Base-by-base conservation (phyloP, 2,888 invertebrate genomes). In the Terebella lapidaria region DNA sequence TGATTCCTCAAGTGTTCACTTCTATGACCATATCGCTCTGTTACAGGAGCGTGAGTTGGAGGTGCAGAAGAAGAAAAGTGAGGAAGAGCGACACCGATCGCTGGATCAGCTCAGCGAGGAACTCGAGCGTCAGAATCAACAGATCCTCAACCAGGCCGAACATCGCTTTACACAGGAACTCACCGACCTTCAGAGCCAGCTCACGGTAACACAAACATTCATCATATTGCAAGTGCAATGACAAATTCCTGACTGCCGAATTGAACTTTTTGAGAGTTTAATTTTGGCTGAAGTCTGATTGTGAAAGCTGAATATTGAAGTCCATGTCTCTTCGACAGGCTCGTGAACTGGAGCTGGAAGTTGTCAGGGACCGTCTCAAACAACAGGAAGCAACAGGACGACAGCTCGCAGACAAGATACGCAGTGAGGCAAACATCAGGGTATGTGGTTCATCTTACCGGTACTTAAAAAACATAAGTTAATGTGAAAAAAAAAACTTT, bases 51-150 rank as follows among this genome's bases (percentile, higher is more conserved):
- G n/a, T n/a, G n/a, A n/a, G n/a, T n/a, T 62, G 24, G 29, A 26
- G 20, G 42, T 42, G 25, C 35, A 49, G 27, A 29, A 52, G 42
- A 20, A 29, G 49, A 4, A 35, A 2, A 5, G 42, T 26, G 62
- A 62, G 28, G 54, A 53, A 45, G 58, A 54, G 27, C 53, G 60
- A 22, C 26, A 24, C 28, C 28, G 54, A 26, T 57, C 63, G 1
- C 47, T 74, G 18, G 69, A 68, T 47, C 67, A 68, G 22, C 54
- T 73, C 54, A 70, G 70, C 60, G 67, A 63, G 22, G 68, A 70
- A 53, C 60, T 68, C 54, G 63, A 63, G 2, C 61, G 60, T 10
- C 57, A 60, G 18, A 69, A 72, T 53, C 61, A 59, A 2, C 65
- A 67, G 5, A 53, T 66, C n/a, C 3, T 61, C 28, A 28, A 25